A percentile compares a stretch with the other conserved stretches of the same genome.
Evolutionary conservation across 64 coral and sea anemone species (phyloP).

Genomic region (Actinia equina): DNA sequence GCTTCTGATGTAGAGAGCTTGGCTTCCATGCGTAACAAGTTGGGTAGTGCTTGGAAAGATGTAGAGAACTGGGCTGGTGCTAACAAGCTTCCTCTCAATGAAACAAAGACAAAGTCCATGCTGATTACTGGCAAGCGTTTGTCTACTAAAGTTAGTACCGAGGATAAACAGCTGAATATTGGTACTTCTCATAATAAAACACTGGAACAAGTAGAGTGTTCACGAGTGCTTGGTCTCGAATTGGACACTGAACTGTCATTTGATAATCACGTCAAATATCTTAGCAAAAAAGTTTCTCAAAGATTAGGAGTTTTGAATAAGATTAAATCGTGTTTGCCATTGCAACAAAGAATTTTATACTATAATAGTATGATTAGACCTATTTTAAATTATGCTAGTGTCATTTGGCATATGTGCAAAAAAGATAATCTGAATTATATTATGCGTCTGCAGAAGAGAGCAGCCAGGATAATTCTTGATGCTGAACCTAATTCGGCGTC

Average conservation of each 20-base stretch:
- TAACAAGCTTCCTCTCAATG: conserved; percentile 3
- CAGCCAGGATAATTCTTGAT: too few species aligned
- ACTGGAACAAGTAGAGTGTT: not conserved
- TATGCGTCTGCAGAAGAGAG: not conserved
- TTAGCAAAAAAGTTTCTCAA: conserved; percentile 36
- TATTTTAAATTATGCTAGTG: conserved; percentile 14
- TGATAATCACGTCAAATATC: conserved; percentile 21
- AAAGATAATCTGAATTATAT: not conserved
- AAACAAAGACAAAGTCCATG: conserved; percentile 27
- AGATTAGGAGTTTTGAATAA: conserved; percentile 21
- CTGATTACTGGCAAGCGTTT: conserved; percentile 14
- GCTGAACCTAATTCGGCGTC: too few species aligned
- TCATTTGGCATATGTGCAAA: not conserved
- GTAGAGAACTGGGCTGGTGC: not conserved
- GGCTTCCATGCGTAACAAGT: not conserved
- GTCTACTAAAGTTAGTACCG: not conserved
- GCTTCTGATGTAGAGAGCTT: too few species aligned
- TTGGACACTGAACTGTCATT: conserved; percentile 35
- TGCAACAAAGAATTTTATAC: conserved; percentile 9
- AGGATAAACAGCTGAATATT: too few species aligned
- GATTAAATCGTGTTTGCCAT: conserved; percentile 36
- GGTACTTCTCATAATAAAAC: too few species aligned
- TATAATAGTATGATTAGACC: conserved; percentile 38
- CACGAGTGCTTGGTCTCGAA: conserved; percentile 24
- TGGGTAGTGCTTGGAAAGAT: not conserved